Base-by-base conservation (phyloP, 2,888 invertebrate species). In the Pegoplata infirma region DNA sequence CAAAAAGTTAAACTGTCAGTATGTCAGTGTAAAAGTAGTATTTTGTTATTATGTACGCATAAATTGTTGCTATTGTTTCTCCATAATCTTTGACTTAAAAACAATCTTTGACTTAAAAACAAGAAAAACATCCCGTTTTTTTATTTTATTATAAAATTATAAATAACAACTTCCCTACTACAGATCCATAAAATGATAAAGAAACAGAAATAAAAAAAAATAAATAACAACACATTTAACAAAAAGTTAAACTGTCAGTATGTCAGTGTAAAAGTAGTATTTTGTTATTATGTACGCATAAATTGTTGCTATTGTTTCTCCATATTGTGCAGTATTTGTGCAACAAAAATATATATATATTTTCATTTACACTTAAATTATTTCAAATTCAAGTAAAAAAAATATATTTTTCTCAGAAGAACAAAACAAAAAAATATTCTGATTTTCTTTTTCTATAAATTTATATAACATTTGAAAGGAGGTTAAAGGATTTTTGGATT, bases 231-330 rank as follows among this genome's bases (percentile, higher is more conserved):
- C 21, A 28, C 21, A 23, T 10, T 21, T n/a, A 63, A 58, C 40
- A 58, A 21, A 40, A 67, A 14, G 28, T 25, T 32, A 25, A 56
- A 76, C 36, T 67, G 47, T 51, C 67, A 76, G 51, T 32, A 14
- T 67, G 67, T 67, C 46, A 67, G 55, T 55, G 28, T 49, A 17
- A 19, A 63, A 46, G 36, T 36, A 63, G 49, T 51, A 51, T 63
- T 63, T 63, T 63, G 49, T 40, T 63, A 51, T 36, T 49, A 21
- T 36, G n/a, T 44, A 51, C 49, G 49, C 49, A 63, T 63, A 51
- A 49, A 63, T 51, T 51, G 63, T 47, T 47, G 19, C 19, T 28
- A 8, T 21, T 23, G 7, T 46, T 44, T 21, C 58, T 21, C 14
- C 21, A n/a, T n/a, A 8, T 23, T 44, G 40, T 23, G n/a, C 5